phyloP scores from a whole-genome alignment of 2,888 invertebrate genomes.

The Baronia brevicornis region DNA sequence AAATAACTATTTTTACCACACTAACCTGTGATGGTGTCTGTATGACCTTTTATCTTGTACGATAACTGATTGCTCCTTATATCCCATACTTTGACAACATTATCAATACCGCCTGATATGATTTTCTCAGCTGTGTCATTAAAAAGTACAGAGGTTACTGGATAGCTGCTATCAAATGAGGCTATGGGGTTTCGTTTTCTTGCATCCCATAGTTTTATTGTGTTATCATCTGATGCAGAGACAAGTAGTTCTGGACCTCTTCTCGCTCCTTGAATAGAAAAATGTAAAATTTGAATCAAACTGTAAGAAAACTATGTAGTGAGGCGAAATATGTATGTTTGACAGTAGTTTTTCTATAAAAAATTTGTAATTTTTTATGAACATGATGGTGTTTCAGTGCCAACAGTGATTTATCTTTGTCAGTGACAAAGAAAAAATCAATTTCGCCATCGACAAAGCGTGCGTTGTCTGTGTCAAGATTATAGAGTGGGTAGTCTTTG shows the following conservation, averaged over 20 bases:
- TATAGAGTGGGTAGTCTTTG: no score
- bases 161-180: conserved; percentile 83
- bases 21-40: conserved; percentile 92
- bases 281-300: not conserved
- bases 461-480: no score
- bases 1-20: not conserved
- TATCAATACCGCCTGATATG: conserved; percentile 96
- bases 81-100: conserved; percentile 99
- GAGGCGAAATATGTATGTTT: not conserved
- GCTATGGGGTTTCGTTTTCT: conserved; percentile 87
- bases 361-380: not conserved
- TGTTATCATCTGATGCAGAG: conserved; percentile 96
- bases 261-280: conserved; percentile 77
- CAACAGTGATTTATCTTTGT: no score
- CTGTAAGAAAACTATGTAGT: not conserved
- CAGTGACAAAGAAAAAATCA: no score
- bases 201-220: conserved; percentile 94
- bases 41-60: conserved; percentile 92
- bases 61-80: conserved; percentile 89
- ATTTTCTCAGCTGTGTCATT: conserved; percentile 97
- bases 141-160: conserved; percentile 92
- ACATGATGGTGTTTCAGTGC: no score
- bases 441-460: no score
- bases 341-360: not conserved
- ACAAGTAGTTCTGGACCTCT: conserved; percentile 93